Percentiles rank a stretch among this genome's conserved stretches.
Conservation (phyloP, 2,888 invertebrate genomes). For the Sphaerophoria taeniata region DNA sequence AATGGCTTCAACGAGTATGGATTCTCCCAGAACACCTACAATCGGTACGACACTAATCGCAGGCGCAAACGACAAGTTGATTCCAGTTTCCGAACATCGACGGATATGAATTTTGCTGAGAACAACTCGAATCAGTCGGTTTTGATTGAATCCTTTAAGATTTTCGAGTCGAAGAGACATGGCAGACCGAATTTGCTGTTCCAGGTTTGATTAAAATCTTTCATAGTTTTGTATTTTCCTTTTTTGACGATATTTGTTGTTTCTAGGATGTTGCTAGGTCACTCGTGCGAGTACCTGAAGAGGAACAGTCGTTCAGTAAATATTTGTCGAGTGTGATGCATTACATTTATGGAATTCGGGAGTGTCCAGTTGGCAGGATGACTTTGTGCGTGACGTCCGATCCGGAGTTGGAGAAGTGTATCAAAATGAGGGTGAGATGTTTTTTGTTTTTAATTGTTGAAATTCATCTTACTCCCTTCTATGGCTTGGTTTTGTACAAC, state of each 20-base stretch:
- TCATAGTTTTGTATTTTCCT: conserved; percentile 15
- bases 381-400: conserved; percentile 96
- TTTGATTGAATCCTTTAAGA: conserved; percentile 86
- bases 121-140: conserved; percentile 77
- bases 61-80: conserved; percentile 79
- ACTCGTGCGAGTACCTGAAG: conserved; percentile 87
- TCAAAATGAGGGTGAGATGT: conserved; percentile 91
- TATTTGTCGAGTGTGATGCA: conserved; percentile 88
- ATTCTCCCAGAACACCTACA: conserved; percentile 74
- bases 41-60: conserved; percentile 75
- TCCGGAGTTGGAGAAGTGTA: conserved; percentile 94
- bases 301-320: conserved; percentile 89
- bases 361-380: conserved; percentile 93
- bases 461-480: no score
- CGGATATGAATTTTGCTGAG: conserved; percentile 77
- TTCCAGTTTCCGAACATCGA: conserved; percentile 78
- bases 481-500: no score
- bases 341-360: conserved; percentile 89
- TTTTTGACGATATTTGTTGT: not conserved
- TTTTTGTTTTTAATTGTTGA: not conserved
- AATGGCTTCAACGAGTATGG: conserved; percentile 74
- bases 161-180: conserved; percentile 90
- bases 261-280: conserved; percentile 89
- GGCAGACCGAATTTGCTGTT: conserved; percentile 89
- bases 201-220: conserved; percentile 84